Evolutionary conservation across 2,888 invertebrate genomes (phyloP).

Genomic region (Habroteleia sp.): DNA sequence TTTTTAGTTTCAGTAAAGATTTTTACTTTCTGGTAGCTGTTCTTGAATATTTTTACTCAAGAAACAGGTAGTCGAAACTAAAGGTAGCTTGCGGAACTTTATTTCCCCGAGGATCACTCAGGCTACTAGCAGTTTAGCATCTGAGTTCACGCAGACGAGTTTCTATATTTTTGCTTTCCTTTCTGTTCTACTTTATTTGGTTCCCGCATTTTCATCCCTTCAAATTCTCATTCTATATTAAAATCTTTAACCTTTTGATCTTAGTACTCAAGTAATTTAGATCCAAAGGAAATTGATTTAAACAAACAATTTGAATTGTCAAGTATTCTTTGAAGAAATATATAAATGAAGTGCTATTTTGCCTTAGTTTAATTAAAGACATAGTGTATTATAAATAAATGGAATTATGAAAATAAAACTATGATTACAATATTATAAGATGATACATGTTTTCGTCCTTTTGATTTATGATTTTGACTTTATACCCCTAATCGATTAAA

Average conservation of each 20-base stretch:
- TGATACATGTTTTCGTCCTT: no score
- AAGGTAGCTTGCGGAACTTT: slow-evolving; percentile 51
- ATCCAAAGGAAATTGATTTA: slow-evolving; percentile 23
- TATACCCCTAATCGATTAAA: no score
- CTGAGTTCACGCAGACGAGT: slow-evolving; percentile 43
- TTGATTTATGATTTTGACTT: no score
- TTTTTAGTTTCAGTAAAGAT: no score
- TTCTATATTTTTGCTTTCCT: slow-evolving; percentile 40
- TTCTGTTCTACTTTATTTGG: slow-evolving; percentile 32
- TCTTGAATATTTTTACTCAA: no score
- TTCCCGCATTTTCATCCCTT: slow-evolving; percentile 19
- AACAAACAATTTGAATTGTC: slow-evolving; percentile 33
- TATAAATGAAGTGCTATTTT: no score
- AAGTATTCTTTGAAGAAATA: no score
- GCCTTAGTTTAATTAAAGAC: no score
- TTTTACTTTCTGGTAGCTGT: no score
- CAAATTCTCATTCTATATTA: slow-evolving; percentile 1
- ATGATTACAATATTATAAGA: no score
- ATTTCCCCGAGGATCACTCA: slow-evolving; percentile 63
- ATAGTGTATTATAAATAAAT: no score
- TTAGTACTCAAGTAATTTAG: slow-evolving; percentile 30
- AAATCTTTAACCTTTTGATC: slow-evolving; percentile 10
- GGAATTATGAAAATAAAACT: no score
- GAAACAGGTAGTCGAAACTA: slow-evolving; percentile 24
- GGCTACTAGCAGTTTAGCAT: slow-evolving; percentile 57